Percentiles rank a stretch among this genome's conserved stretches.
Conservation (phyloP, 2,113 vertebrate genomes). For the Myrmecobius fasciatus region DNA sequence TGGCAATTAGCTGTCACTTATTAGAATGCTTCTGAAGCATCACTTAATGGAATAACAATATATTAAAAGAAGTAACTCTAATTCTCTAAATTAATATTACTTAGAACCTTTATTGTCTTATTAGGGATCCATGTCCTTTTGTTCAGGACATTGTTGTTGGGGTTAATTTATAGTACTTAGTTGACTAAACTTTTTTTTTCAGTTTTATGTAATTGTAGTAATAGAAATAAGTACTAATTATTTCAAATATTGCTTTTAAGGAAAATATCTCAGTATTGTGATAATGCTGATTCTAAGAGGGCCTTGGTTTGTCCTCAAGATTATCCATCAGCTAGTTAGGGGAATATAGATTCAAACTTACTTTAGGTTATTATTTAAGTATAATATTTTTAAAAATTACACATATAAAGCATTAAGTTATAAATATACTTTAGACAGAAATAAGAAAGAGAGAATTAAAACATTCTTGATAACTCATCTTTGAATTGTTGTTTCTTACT, state of each 20-base stretch:
- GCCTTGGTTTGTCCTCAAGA: conserved; percentile 7
- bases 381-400: conserved; percentile 55
- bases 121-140: conserved; percentile 33
- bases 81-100: not conserved
- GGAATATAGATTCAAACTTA: conserved; percentile 31
- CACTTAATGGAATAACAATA: conserved; percentile 54
- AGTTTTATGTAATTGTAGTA: conserved; percentile 42
- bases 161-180: conserved; percentile 48
- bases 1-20: conserved; percentile 36
- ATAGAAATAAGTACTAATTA: conserved; percentile 29
- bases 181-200: conserved; percentile 53
- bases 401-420: conserved; percentile 26
- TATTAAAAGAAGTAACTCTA: conserved; percentile 47
- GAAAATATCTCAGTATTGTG: conserved; percentile 5
- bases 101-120: conserved; percentile 51
- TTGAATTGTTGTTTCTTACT: conserved; percentile 50
- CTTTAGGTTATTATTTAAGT: conserved; percentile 57
- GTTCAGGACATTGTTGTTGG: conserved; percentile 50
- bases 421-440: conserved; percentile 36
- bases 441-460: conserved; percentile 26
- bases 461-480: conserved; percentile 14
- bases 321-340: conserved; percentile 32
- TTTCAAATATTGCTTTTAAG: conserved; percentile 38
- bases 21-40: conserved; percentile 34
- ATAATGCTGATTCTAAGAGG: conserved; percentile 43